Conservation (phyloP, 2,888 invertebrate species). For the Venusia cambrica region DNA sequence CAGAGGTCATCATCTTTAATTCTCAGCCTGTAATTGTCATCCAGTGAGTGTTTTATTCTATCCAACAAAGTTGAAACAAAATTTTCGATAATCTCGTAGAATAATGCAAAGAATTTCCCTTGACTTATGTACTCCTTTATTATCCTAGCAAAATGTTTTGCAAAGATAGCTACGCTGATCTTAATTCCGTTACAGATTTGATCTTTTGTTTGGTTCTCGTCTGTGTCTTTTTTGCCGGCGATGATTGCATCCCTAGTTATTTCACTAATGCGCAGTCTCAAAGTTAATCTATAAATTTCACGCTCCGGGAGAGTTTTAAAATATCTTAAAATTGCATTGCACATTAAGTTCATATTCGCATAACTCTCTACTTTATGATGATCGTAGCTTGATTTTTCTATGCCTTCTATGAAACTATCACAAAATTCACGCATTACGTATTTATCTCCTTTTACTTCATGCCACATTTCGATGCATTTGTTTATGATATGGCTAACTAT, state of each 20-base stretch:
- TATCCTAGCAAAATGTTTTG: conserved; percentile 10
- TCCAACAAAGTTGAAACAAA: no score
- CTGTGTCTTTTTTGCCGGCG: conserved; percentile 1
- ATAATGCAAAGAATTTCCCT: no score
- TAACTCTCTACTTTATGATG: conserved; percentile 1
- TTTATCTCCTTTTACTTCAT: conserved; percentile 6
- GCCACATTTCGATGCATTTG: conserved; percentile 16
- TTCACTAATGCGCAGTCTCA: conserved; percentile 12
- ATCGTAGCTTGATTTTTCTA: conserved; percentile 13
- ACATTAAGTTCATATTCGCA: conserved; percentile 11
- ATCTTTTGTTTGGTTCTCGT: neutral
- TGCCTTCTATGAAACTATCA: conserved; percentile 8
- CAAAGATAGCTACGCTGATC: conserved; percentile 5
- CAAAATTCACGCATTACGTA: conserved; percentile 15
- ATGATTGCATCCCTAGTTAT: conserved; percentile 13
- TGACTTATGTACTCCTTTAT: conserved; percentile 12
- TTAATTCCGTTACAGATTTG: conserved; percentile 1
- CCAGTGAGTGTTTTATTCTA: neutral
- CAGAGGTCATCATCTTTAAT: neutral
- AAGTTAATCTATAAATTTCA: conserved; percentile 13
- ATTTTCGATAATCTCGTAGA: no score
- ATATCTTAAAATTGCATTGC: conserved; percentile 11
- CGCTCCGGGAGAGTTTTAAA: conserved; percentile 15
- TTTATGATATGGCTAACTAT: conserved; percentile 13
- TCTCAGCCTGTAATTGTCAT: neutral